Evolutionary conservation across 1,140 invertebrate genomes (phyloP).

Genomic region (Brachionus koreanus): DNA sequence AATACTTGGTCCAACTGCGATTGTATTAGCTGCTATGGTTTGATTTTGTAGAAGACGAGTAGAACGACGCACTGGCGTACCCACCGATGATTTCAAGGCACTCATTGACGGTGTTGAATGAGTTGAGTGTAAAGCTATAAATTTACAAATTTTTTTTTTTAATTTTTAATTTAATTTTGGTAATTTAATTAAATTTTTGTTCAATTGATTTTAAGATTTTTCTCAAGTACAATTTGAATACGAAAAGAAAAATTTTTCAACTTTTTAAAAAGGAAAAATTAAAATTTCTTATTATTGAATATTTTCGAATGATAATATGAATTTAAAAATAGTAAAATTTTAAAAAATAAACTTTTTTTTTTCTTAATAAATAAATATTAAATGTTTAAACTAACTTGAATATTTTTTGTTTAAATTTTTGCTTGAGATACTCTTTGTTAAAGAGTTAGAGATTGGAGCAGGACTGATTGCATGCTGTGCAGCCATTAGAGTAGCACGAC

Average conservation of each 20-base stretch:
- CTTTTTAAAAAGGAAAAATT: too few species aligned
- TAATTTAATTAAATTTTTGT: background rate
- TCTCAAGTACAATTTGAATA: too few species aligned
- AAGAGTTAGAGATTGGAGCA: background rate
- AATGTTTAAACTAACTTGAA: background rate
- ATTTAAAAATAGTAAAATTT: background rate
- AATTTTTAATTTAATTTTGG: background rate
- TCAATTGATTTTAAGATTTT: too few species aligned
- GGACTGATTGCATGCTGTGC: conserved; percentile 11
- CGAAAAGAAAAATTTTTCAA: too few species aligned
- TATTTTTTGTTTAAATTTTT: conserved; percentile 25
- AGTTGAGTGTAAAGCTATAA: conserved; percentile 7
- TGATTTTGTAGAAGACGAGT: conserved; percentile 27
- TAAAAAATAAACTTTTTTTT: too few species aligned
- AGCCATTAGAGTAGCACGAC: background rate
- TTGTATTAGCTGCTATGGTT: background rate
- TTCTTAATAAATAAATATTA: background rate
- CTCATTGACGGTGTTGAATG: background rate
- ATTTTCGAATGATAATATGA: background rate
- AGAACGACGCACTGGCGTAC: background rate
- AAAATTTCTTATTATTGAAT: background rate
- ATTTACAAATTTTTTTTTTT: background rate
- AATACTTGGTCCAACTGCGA: conserved; percentile 4
- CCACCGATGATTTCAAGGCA: background rate
- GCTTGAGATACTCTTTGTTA: background rate